Base-by-base conservation (phyloP, 1,140 invertebrate species). In the Meloidogyne chitwoodi region DNA sequence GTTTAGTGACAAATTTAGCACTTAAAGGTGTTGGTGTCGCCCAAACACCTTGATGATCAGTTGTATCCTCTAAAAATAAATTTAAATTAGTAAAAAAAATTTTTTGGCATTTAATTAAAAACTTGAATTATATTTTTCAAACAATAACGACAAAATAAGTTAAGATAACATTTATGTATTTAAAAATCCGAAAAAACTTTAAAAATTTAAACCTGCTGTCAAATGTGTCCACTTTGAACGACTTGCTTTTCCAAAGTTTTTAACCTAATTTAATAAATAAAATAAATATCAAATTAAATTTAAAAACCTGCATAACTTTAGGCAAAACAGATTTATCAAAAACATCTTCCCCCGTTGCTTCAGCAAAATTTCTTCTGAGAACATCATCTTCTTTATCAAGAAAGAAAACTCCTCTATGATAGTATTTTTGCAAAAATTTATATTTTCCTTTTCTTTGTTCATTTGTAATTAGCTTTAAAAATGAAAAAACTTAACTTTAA, bases 351-450 rank as follows among this genome's bases (percentile, higher is more conserved):
- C 99, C 88, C 0, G 97, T 99, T 0, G 96, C 93, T 80, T 93
- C 93, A 11, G 96, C 94, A 88, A 96, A 98, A 87, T 99, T 95
- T 86, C 96, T 91, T 87, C 95, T 96, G 79, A 92, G 93, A 19
- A 98, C 91, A 31, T 93, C 92, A 77, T 98, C 93, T 79, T 99
- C 96, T 83, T 93, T 91, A 85, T 98, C 94, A 90, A 99, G 90
- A 88, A 94, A 99, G 90, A 99, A 99, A 0, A 93, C 95, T 88
- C 96, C 97, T 83, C 97, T 92, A 90, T 99, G 97, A 87, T 96
- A 99, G 88, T 99, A 99, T 88, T 99, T 99, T 89, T 99, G 97
- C 77, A 99, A 89, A 88, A 98, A 99, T 87, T 98, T 98, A 90
- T 99, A 99, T 90, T 99, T 99, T 73, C 96, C 96, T 90, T 99